Base-by-base conservation (phyloP, 2,888 invertebrate genomes). In the Idaea dimidiata region DNA sequence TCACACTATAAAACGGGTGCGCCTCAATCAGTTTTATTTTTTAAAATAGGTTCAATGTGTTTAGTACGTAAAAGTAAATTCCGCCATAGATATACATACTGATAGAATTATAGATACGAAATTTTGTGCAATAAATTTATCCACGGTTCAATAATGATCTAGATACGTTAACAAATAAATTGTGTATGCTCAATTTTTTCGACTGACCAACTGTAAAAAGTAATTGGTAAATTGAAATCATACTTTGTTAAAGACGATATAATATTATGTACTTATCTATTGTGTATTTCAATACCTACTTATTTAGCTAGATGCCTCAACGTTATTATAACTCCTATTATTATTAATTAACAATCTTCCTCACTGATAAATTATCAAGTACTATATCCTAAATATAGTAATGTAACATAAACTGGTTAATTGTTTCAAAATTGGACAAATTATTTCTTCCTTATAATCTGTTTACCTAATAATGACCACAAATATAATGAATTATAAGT, bases 171-270 rank as follows among this genome's bases (percentile, higher is more conserved):
- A 76, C 74, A 81, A 74, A 72, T 74, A 74, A 76, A 81, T 79
- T 77, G 72, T 79, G 81, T 82, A 82, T 88, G 91, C 91, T 92
- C 91, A 91, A 91, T 87, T 83, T 87, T 89, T 90, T 89, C 87
- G 90, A 91, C 91, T 90, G 91, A 91, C 90, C 90, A 90, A 90
- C 86, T 90, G 81, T 88, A 87, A 86, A 83, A 86, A 80, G 78
- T 79, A 80, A 81, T 79, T 79, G 80, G 74, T 85, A 83, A 81
- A 78, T 69, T 67, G 62, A 66, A 57, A 62, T 68, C 68, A 62
- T 66, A 64, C 32, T 60, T 65, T 62, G 59, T 63, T 58, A 62
- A 67, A 63, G 62, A 62, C 62, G 43, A 43, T 43, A 14, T 43
- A 43, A 43, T 43, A 43, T 43, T 43, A 43, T 10, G 43, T 43